These are phyloP conservation scores for Mormyrus proboscirostris DNA, from an alignment of 2,797 vertebrate species.

Conservation along the genomic window DNA sequence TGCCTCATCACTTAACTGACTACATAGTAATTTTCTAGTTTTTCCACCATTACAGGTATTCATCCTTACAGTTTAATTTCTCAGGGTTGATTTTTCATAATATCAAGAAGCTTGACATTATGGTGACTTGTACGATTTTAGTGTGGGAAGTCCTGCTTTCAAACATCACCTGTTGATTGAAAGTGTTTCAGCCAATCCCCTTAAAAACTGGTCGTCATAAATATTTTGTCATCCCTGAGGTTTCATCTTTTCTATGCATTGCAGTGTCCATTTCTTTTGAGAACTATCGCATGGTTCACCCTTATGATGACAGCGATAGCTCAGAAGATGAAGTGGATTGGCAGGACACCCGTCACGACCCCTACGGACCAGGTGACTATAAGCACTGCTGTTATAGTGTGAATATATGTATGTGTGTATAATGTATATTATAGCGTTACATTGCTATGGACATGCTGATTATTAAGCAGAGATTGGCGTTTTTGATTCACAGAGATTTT, in stretches of 20 bases:
- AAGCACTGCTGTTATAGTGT: not conserved
- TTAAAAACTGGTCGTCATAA: not conserved
- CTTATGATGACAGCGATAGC: constrained; percentile 88
- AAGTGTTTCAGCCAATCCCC: not conserved
- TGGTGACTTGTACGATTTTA: not conserved
- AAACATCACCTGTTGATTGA: not conserved
- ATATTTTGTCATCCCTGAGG: not conserved
- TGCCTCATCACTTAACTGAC: not conserved
- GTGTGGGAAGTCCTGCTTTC: not conserved
- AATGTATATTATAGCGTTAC: not conserved
- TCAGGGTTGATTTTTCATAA: not conserved
- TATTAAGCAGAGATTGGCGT: not conserved
- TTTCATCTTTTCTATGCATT: constrained; percentile 40
- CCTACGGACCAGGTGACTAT: constrained; percentile 77
- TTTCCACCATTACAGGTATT: not conserved
- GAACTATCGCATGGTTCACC: constrained; percentile 91
- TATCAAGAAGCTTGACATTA: not conserved
- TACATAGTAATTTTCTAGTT: not conserved
- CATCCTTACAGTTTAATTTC: not conserved
- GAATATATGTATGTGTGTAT: not conserved
- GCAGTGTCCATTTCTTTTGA: constrained; percentile 96
- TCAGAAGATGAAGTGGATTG: constrained; percentile 96
- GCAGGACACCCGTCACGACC: constrained; percentile 91
- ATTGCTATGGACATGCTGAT: not conserved
- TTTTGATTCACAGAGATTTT: not conserved